phyloP scores from a whole-genome alignment of 1,140 invertebrate genomes.

The Drosophila arizonae region DNA sequence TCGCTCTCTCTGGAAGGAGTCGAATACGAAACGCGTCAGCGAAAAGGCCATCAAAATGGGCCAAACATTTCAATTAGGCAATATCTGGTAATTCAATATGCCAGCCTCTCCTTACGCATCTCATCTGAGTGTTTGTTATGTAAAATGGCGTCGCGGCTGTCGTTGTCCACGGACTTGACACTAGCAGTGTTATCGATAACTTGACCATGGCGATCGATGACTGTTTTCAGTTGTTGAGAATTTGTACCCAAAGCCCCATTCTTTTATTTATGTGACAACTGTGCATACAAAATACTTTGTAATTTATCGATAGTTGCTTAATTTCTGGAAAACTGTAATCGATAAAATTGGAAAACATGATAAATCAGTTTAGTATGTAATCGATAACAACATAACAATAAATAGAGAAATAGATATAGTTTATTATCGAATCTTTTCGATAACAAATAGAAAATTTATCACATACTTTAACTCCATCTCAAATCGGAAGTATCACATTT shows the following conservation, averaged over 20 bases:
- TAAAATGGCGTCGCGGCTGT: constrained; percentile 8
- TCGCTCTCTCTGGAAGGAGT: background rate
- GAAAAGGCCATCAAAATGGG: constrained; percentile 40
- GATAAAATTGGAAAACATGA: too few species aligned
- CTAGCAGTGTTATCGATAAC: background rate
- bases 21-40: constrained; percentile 27
- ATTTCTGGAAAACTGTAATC: too few species aligned
- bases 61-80: constrained; percentile 55
- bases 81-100: constrained; percentile 54
- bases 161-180: background rate
- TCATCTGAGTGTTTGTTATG: background rate
- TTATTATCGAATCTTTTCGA: too few species aligned
- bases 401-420: too few species aligned
- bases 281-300: too few species aligned
- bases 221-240: background rate
- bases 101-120: background rate
- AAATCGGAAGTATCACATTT: too few species aligned
- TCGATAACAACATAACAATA: too few species aligned
- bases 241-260: background rate
- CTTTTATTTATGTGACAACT: too few species aligned
- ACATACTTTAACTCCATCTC: too few species aligned
- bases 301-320: too few species aligned
- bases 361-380: too few species aligned
- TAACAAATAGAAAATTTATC: too few species aligned
- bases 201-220: background rate